A percentile compares a stretch with the other conserved stretches of the same genome.
These are phyloP conservation scores for Archivesica marissinica DNA, from an alignment of 1,140 invertebrate genomes.

Conservation along the genomic window DNA sequence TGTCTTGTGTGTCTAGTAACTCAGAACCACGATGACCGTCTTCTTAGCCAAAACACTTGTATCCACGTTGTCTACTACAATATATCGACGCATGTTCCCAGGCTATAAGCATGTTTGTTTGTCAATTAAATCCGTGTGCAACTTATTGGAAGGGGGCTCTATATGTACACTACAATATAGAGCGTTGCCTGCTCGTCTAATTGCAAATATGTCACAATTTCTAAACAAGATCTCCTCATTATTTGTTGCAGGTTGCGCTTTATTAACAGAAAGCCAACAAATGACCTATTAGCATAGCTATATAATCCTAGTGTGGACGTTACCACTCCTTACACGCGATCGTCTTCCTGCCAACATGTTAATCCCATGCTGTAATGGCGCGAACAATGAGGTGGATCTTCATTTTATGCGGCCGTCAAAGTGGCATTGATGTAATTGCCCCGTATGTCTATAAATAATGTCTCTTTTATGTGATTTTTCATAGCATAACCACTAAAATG, in stretches of 20 bases:
- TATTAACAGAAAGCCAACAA: neutral
- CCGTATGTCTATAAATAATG: neutral
- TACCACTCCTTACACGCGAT: slow-evolving; percentile 4
- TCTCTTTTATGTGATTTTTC: neutral
- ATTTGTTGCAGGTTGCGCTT: neutral
- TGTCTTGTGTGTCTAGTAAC: no score
- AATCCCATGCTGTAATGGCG: neutral
- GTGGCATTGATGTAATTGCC: neutral
- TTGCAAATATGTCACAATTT: neutral
- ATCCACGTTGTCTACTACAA: no score
- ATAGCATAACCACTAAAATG: no score
- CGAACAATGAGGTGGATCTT: neutral
- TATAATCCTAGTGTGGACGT: neutral
- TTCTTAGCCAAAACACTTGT: no score
- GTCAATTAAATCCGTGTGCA: no score
- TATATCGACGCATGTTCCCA: no score
- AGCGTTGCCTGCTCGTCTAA: neutral
- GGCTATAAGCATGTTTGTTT: no score
- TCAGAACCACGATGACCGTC: no score
- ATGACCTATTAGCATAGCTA: slow-evolving; percentile 16
- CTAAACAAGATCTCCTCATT: slow-evolving; percentile 11
- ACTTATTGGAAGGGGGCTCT: no score
- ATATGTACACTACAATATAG: no score
- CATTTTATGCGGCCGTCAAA: slow-evolving; percentile 3
- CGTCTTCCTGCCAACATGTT: neutral